Evolutionary conservation across 2,888 invertebrate genomes (phyloP), one percentile per base, ranked within the genome.

Genomic region (Acrocyrtus sp.): DNA sequence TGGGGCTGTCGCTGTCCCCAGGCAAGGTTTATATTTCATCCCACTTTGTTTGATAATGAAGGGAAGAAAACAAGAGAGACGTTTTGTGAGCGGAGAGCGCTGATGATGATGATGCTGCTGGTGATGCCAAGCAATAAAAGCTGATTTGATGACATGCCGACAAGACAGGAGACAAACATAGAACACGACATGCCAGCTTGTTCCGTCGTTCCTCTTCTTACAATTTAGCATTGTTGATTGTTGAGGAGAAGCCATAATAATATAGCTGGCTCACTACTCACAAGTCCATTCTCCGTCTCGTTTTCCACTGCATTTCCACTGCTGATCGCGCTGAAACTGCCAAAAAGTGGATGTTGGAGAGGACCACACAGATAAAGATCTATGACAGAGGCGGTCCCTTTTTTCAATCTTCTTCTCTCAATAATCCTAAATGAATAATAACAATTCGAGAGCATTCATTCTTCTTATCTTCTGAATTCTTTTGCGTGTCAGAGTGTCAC

Each of bases 281-380:
- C n/a, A 34, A 34, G 6, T 34, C 34, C 34, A 34, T 34, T 12
- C 34, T 34, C 12, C 34, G n/a, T n/a, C n/a, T n/a, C n/a, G n/a
- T n/a, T n/a, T n/a, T n/a, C n/a, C n/a, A n/a, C n/a, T n/a, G n/a
- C n/a, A n/a, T 41, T n/a, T 41, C 17, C 41, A 41, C 15, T 41
- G 17, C 2, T 41, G n/a, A 41, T 17, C 41, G 17, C n/a, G 17
- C 41, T 41, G 6, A 6, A 34, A 34, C 34, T 41, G 41, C 41
- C n/a, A n/a, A n/a, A n/a, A n/a, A 41, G 17, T 41, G 41, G n/a
- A 6, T 65, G 53, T 47, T 54, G 27, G 56, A 45, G 45, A 54
- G 58, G 67, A 68, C 68, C 68, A 68, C 68, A 68, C 68, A 68
- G 68, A 68, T 68, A 68, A 68, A 45, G 34, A 68, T 68, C 68